Evolutionary conservation across 2,113 vertebrate genomes (phyloP).

Genomic region (Megalops atlanticus): DNA sequence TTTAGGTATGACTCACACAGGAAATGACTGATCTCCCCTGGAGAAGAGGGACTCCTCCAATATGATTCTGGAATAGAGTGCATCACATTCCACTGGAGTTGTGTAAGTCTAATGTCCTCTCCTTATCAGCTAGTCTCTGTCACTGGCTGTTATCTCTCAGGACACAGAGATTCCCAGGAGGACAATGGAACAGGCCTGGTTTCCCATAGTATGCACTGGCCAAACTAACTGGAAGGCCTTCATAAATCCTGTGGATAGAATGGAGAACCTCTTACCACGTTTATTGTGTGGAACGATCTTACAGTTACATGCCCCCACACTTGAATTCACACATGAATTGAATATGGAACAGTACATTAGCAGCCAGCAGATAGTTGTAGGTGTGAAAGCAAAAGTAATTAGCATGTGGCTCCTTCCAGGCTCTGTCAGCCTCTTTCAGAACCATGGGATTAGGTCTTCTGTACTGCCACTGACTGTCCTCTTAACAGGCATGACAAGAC

Average conservation of each 20-base stretch:
- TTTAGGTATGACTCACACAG: slow-evolving; percentile 23
- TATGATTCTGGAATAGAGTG: background rate
- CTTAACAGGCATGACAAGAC: too few species aligned
- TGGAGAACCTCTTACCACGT: background rate
- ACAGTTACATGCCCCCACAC: too few species aligned
- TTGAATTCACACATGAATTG: too few species aligned
- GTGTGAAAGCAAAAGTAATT: too few species aligned
- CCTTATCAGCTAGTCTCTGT: slow-evolving; percentile 11
- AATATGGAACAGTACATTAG: too few species aligned
- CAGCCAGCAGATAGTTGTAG: too few species aligned
- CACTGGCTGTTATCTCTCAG: background rate
- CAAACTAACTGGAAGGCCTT: background rate
- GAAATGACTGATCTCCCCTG: slow-evolving; percentile 41
- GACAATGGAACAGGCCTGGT: background rate
- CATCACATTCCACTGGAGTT: slow-evolving; percentile 5
- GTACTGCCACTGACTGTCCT: too few species aligned
- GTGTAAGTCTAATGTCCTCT: background rate
- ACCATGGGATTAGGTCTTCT: too few species aligned
- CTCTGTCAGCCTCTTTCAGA: too few species aligned
- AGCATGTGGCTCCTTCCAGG: too few species aligned
- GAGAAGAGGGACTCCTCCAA: slow-evolving; percentile 30
- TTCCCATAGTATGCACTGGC: background rate
- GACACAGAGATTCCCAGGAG: background rate
- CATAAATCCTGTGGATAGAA: background rate
- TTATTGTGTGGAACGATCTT: background rate